A percentile compares a stretch with the other conserved stretches of the same genome.
These are phyloP conservation scores for Lepidurus apus DNA, from an alignment of 1,140 invertebrate genomes.

Conservation along the genomic window DNA sequence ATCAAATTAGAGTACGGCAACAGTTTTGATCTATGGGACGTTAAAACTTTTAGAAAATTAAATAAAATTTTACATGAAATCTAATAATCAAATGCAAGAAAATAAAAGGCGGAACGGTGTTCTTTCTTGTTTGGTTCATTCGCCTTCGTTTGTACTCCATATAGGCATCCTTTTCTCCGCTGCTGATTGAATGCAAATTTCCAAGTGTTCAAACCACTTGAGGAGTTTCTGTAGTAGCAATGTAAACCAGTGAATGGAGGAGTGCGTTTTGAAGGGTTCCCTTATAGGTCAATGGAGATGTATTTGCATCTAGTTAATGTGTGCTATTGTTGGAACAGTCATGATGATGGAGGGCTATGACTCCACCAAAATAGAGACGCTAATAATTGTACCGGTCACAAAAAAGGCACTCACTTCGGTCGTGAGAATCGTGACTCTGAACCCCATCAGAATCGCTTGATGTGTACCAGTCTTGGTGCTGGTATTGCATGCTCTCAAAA, in stretches of 20 bases:
- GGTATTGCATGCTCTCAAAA: neutral
- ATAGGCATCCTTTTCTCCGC: neutral
- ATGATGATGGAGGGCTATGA: conserved; percentile 15
- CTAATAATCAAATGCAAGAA: too few relatives aligned
- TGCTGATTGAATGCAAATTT: neutral
- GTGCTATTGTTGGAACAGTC: neutral
- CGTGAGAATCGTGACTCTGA: neutral
- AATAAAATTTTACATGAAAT: too few relatives aligned
- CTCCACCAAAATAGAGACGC: conserved; percentile 14
- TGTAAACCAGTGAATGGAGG: neutral
- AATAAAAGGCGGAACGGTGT: too few relatives aligned
- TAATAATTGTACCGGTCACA: conserved; percentile 4
- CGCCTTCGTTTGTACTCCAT: too few relatives aligned
- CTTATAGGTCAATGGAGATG: neutral
- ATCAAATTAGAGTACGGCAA: too few relatives aligned
- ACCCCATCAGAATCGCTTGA: neutral
- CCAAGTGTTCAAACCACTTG: neutral
- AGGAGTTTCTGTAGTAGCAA: neutral
- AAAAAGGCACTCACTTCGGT: neutral
- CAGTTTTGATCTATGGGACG: too few relatives aligned
- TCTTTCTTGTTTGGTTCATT: too few relatives aligned
- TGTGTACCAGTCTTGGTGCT: neutral
- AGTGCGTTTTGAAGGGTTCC: neutral
- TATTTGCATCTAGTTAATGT: conserved; percentile 16
- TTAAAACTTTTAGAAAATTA: too few relatives aligned